Evolutionary conservation across 2,888 invertebrate species (phyloP).

Genomic region (Zaprionus lineosus): DNA sequence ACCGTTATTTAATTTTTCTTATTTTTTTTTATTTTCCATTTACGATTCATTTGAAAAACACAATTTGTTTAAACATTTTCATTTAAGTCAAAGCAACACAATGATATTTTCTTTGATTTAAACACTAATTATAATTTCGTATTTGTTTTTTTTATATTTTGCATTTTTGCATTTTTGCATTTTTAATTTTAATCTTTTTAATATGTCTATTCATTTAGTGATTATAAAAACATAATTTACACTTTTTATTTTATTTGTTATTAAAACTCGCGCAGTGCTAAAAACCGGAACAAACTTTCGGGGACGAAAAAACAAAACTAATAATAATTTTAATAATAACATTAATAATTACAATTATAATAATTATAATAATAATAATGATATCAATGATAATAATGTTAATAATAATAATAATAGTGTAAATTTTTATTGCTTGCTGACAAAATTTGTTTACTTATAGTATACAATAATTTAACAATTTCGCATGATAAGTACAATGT

Average conservation of each 20-base stretch:
- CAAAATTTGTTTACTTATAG: slow-evolving; percentile 42
- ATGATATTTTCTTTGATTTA: slow-evolving; percentile 52
- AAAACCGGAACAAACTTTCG: slow-evolving; percentile 28
- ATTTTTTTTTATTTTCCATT: slow-evolving; percentile 43
- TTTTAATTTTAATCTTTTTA: no score
- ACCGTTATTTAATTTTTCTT: slow-evolving; percentile 39
- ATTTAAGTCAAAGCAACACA: slow-evolving; percentile 58
- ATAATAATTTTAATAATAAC: slow-evolving; percentile 42
- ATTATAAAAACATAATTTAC: slow-evolving; percentile 59
- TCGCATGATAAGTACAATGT: slow-evolving; percentile 62
- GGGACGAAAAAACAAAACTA: slow-evolving; percentile 29
- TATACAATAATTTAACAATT: slow-evolving; percentile 59
- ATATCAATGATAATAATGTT: slow-evolving; percentile 43
- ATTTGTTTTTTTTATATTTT: slow-evolving; percentile 17
- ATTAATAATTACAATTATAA: slow-evolving; percentile 30
- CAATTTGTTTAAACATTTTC: slow-evolving; percentile 38
- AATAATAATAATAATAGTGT: slow-evolving; percentile 26
- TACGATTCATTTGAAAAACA: slow-evolving; percentile 45
- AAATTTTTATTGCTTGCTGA: slow-evolving; percentile 41
- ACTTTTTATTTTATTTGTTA: slow-evolving; percentile 35
- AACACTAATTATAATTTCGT: slow-evolving; percentile 41
- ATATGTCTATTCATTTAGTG: slow-evolving; percentile 44
- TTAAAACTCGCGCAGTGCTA: slow-evolving; percentile 38
- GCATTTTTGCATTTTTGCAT: no score
- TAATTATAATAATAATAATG: slow-evolving; percentile 26